Evolutionary conservation across 64 coral and sea anemone genomes (phyloP), one percentile per base, ranked within the genome.

Genomic region (Porites lutea): DNA sequence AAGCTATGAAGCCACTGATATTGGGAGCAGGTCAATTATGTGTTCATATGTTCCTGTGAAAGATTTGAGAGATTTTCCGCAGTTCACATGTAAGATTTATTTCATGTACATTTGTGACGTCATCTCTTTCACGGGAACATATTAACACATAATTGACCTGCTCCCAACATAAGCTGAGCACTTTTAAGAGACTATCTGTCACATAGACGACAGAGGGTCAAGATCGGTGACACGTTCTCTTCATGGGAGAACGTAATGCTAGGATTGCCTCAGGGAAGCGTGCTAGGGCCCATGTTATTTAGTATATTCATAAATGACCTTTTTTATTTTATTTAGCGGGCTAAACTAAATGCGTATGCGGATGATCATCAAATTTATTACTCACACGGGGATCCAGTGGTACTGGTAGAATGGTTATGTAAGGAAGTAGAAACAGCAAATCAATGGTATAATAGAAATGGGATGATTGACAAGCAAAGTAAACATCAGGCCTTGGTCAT

Each of bases 121-220:
- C 27, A 37, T 37, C 27, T 37, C 27, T 37, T 37, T 37, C 27
- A 37, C 27, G 27, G 27, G 1, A 37, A 37, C 27, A 37, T 37
- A 37, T 37, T 0, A 37, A 37, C 27, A 37, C 27, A 37, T 37
- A 37, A 37, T 37, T 37, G 27, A 37, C 27, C 27, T 37, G 27
- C 27, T 37, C 27, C 27, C 27, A 37, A 37, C 27, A 37, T 37
- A 37, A 45, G 59, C 64, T 27, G 64, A 13, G 8, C 82, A 57
- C 53, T 55, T 5, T 55, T 55, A 37, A 71, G 68, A 71, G 68
- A 71, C 23, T 71, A 71, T 22, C 68, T 71, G 68, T 71, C 68
- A 71, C 22, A 71, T 71, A n/a, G 68, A 71, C 68, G 43, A 71
- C 68, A 43, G 68, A 71, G 68, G 23, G 68, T 21, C 20, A 71